Base-by-base conservation (phyloP, 2,888 invertebrate species). In the Diaphora mendica region DNA sequence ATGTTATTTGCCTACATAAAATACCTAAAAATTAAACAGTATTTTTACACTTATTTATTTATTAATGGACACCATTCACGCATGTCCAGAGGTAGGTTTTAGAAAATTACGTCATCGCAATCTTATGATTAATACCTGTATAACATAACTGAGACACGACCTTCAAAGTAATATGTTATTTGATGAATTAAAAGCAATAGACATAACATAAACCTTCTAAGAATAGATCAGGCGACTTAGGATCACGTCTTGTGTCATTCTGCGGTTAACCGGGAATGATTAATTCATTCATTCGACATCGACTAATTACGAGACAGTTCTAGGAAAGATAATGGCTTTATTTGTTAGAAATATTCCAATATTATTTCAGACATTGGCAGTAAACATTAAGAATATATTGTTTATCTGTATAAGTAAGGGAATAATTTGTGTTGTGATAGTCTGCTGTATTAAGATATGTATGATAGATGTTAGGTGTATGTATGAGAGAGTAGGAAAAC, bases 191-290 rank as follows among this genome's bases (percentile, higher is more conserved):
- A 82, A 83, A 77, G 67, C 67, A 71, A 82, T 70, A 72, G 68
- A 73, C 70, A 71, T 73, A 71, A 77, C 71, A 80, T 71, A 85
- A 74, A 72, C 68, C 26, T 83, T 84, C 85, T 71, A 64, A 74
- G 84, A 85, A 85, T 73, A 70, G 65, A 74, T 64, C 68, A 68
- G n/a, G 17, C 44, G 55, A 71, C 23, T 74, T 62, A 55, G 55
- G 70, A 82, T 84, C 78, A 77, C 55, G 77, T 68, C 64, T 70
- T 82, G 80, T 85, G 81, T 79, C 79, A 79, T 78, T 74, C 72
- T 90, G 92, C 84, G 92, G 91, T 91, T 87, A 87, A 83, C 85
- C 85, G 68, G 85, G 79, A 87, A 90, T 90, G 90, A 90, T 93
- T 91, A 59, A 91, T 87, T 84, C 68, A 77, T 77, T 79, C 81